These are phyloP conservation scores for Naja naja DNA, from an alignment of 2,113 vertebrate genomes.

Conservation along the genomic window DNA sequence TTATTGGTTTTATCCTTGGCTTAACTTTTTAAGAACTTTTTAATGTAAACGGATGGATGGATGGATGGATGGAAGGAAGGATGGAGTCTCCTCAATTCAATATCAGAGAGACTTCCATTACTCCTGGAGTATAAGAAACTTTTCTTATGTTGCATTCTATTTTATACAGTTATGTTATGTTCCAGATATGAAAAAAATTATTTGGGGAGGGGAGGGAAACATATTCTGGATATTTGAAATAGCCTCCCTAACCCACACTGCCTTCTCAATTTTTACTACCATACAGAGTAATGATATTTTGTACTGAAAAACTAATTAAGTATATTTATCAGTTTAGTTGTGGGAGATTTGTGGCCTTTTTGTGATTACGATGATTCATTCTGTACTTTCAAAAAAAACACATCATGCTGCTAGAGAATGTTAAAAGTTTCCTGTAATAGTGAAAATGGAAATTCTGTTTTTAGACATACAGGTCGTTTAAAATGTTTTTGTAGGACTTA, in stretches of 20 bases:
- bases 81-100: background rate
- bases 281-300: constrained; percentile 47
- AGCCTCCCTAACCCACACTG: constrained; percentile 20
- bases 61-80: no score
- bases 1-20: background rate
- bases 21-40: background rate
- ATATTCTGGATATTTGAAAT: constrained; percentile 43
- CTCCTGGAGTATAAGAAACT: background rate
- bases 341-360: constrained; percentile 74
- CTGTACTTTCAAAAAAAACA: constrained; percentile 69
- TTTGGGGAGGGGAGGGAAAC: background rate
- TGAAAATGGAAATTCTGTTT: constrained; percentile 68
- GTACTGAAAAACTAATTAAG: constrained; percentile 58
- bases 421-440: constrained; percentile 76
- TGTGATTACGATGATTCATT: constrained; percentile 77
- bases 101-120: background rate
- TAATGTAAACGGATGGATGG: background rate
- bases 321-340: constrained; percentile 72
- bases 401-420: constrained; percentile 66
- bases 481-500: constrained; percentile 18
- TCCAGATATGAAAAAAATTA: background rate
- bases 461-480: constrained; percentile 57
- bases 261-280: constrained; percentile 46
- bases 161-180: background rate
- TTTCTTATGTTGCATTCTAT: background rate